Evolutionary conservation across 2,113 vertebrate genomes (phyloP).

Genomic region (Tragelaphus scriptus): DNA sequence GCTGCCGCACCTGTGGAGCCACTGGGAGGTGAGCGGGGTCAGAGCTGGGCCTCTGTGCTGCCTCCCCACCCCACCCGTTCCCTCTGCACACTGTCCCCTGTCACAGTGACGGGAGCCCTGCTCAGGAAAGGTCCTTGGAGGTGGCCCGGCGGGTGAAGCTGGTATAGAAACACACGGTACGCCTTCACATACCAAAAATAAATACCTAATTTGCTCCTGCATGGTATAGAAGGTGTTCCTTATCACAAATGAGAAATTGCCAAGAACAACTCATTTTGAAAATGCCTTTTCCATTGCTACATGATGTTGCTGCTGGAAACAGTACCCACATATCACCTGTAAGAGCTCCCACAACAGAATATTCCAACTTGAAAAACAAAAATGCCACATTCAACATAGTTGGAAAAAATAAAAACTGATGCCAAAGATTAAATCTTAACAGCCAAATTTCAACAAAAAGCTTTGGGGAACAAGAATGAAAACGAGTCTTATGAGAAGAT

Average conservation of each 20-base stretch:
- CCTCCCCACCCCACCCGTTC: rapidly evolving
- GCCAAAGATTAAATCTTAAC: background rate
- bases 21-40: rapidly evolving
- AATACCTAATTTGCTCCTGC: background rate
- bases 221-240: background rate
- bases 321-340: rapidly evolving
- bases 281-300: background rate
- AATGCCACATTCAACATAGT: background rate
- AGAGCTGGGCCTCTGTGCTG: background rate
- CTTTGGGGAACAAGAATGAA: background rate
- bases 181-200: background rate
- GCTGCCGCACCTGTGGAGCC: conserved; percentile 89
- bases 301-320: background rate
- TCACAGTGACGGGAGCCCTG: background rate
- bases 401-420: background rate
- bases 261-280: background rate
- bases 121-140: background rate
- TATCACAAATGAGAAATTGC: background rate
- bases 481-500: background rate
- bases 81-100: background rate
- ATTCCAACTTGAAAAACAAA: background rate
- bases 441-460: background rate
- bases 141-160: background rate
- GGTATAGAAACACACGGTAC: background rate
- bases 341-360: background rate